Evolutionary conservation across 2,888 invertebrate species (phyloP).

Genomic region (Drosophila infuscata): DNA sequence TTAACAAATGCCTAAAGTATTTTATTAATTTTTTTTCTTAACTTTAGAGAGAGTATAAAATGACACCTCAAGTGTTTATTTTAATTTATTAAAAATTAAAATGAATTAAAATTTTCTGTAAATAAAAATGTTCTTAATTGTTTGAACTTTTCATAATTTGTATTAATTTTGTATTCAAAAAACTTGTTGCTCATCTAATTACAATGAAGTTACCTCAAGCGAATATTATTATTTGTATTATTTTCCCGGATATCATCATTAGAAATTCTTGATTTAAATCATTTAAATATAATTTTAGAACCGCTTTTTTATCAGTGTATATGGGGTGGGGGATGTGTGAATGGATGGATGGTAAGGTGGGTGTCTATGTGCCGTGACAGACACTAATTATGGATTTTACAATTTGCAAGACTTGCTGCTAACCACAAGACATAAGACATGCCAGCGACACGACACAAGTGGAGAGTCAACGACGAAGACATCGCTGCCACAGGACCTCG

Average conservation of each 20-base stretch:
- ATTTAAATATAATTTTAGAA: not conserved
- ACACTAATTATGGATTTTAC: conserved; percentile 79
- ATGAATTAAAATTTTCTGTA: no score
- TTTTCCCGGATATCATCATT: not conserved
- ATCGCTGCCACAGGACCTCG: conserved; percentile 54
- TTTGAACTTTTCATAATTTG: not conserved
- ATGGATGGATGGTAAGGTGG: conserved; percentile 13
- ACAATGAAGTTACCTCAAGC: not conserved
- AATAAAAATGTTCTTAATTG: not conserved
- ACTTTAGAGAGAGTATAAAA: not conserved
- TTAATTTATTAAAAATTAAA: no score
- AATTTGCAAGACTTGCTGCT: conserved; percentile 77
- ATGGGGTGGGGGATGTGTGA: not conserved
- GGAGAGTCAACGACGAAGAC: conserved; percentile 24
- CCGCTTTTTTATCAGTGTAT: not conserved
- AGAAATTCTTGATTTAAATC: not conserved
- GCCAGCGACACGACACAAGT: conserved; percentile 33
- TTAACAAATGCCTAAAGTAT: not conserved
- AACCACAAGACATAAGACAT: conserved; percentile 72
- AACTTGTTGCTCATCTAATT: not conserved
- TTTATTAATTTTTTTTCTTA: not conserved
- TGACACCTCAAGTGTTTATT: not conserved
- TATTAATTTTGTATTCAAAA: not conserved
- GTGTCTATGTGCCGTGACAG: conserved; percentile 68
- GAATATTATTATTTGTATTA: not conserved